Percentiles rank a stretch among this genome's conserved stretches.
These are phyloP conservation scores for Cirrhinus mrigala DNA, from an alignment of 2,797 vertebrate species.

Conservation along the genomic window DNA sequence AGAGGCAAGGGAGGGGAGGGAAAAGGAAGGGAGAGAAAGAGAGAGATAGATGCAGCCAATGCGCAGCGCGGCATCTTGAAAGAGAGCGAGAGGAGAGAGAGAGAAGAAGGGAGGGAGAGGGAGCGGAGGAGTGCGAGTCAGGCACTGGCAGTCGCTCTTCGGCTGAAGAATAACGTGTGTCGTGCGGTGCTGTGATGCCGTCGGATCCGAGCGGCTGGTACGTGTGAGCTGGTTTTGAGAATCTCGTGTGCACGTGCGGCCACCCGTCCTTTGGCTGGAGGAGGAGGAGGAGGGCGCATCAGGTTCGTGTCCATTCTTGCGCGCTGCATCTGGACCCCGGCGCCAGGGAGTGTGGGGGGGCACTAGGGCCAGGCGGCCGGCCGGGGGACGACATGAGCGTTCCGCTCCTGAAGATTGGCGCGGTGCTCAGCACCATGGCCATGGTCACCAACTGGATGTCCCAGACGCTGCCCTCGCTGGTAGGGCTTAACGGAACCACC, in stretches of 20 bases:
- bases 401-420: constrained; percentile 94
- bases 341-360: constrained; percentile 61
- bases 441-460: constrained; percentile 99
- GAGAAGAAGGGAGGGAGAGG: constrained; percentile 44
- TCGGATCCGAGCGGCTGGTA: constrained; percentile 74
- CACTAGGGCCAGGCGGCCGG: constrained; percentile 70
- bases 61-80: constrained; percentile 79
- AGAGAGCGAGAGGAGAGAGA: constrained; percentile 60
- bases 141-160: constrained; percentile 72
- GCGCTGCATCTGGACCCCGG: constrained; percentile 48
- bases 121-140: constrained; percentile 54
- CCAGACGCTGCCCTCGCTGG: constrained; percentile 92
- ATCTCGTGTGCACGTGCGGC: constrained; percentile 20
- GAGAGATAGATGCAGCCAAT: constrained; percentile 73
- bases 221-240: constrained; percentile 64
- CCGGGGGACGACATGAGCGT: constrained; percentile 83
- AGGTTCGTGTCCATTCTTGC: constrained; percentile 53
- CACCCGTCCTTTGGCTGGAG: neutral
- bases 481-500: constrained; percentile 91
- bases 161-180: constrained; percentile 69
- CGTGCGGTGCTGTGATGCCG: constrained; percentile 68
- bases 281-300: constrained; percentile 64
- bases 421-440: constrained; percentile 97
- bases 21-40: constrained; percentile 34
- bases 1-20: constrained; percentile 57